Evolutionary conservation across 2,797 vertebrate genomes (phyloP), one percentile per base, ranked within the genome.

Genomic region (Ptychadena robeensis): DNA sequence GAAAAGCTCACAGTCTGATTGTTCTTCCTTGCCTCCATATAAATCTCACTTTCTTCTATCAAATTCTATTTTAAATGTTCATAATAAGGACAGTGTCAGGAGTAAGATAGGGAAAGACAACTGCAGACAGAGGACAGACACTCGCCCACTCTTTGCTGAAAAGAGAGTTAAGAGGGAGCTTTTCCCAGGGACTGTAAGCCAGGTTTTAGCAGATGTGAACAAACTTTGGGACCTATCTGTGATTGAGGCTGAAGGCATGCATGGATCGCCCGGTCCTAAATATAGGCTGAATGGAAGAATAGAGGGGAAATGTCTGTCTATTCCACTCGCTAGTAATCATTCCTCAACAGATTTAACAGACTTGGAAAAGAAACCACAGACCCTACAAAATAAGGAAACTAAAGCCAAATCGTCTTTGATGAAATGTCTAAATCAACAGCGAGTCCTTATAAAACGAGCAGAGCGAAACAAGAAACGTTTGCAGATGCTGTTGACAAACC

Each of bases 401-500:
- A 90, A 92, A 81, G 86, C 92, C 82, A 93, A 88, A 48, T 86
- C 90, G 87, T 90, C 88, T 80, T 91, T 93, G 75, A 88, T 90
- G 84, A 90, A 90, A 40, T 93, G 94, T 87, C 85, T 95, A 86
- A 93, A 91, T 86, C 95, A 92, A 88, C 95, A 97, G 73, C 91
- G 88, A 79, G 90, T 88, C 65, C 93, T 98, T 83, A 91, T 93
- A 12, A 90, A 86, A 85, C 94, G 92, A 22, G 91, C 93, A 73
- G 91, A 87, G 89, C 91, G 89, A 83, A 93, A 94, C 85, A 94
- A 93, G 87, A 95, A 91, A 88, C 95, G 94, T 87, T 93, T 97
- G 85, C 93, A 96, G 86, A 91, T 91, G 86, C 88, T 97, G 77
- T 89, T 97, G 68, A 96, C 94, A 57, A 95, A 96, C 80, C 93